These are phyloP conservation scores for Atherinosoma microstoma DNA, from an alignment of 2,797 vertebrate species.

Conservation along the genomic window DNA sequence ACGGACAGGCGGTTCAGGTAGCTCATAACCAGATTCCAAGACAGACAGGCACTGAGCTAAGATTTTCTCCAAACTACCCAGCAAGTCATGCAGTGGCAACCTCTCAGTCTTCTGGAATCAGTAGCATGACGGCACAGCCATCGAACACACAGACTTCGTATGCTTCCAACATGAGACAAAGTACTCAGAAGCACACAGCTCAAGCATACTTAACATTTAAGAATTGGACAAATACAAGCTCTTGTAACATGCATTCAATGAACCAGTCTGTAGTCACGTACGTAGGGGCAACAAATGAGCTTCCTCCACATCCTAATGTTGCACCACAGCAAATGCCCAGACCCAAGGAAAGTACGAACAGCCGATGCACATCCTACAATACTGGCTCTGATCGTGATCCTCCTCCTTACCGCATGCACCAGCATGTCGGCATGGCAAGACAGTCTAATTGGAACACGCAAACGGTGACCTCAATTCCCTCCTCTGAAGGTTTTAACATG, in stretches of 20 bases:
- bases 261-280: neutral
- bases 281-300: neutral
- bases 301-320: neutral
- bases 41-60: neutral
- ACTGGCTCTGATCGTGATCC: accelerated
- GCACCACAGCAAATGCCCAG: neutral
- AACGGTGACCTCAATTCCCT: neutral
- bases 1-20: neutral
- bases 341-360: accelerated
- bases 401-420: neutral
- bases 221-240: neutral
- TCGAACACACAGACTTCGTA: slow-evolving; percentile 5
- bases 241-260: neutral
- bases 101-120: neutral
- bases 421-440: neutral
- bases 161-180: neutral
- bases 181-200: neutral
- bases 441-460: slow-evolving; percentile 10
- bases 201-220: neutral
- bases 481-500: neutral
- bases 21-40: slow-evolving; percentile 9
- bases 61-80: neutral
- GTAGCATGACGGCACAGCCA: neutral
- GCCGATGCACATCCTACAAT: neutral
- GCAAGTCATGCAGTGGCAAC: neutral